Percentiles rank a stretch among this genome's conserved stretches.
Evolutionary conservation across 2,113 vertebrate species (phyloP).

Genomic region (Zapornia atra): DNA sequence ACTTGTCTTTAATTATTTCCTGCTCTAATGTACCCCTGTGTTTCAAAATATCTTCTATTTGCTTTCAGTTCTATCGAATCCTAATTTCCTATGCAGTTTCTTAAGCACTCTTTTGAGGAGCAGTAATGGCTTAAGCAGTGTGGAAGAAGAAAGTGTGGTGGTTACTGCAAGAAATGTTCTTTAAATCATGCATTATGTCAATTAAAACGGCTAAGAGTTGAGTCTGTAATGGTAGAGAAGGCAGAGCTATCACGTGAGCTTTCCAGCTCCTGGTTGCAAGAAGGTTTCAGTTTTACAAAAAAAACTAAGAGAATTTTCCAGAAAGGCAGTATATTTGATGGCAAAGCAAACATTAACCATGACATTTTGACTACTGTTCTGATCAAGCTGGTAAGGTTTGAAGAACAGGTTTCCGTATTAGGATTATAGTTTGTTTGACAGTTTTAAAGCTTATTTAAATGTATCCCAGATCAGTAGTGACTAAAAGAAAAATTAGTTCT

Average conservation of each 20-base stretch:
- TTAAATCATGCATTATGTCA: neutral
- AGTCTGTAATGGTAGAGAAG: neutral
- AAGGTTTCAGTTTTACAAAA: neutral
- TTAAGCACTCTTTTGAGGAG: neutral
- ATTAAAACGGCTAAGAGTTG: neutral
- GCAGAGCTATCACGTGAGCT: neutral
- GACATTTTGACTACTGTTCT: neutral
- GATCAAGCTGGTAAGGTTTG: neutral
- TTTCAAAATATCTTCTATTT: neutral
- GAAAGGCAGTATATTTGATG: neutral
- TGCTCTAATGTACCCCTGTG: neutral
- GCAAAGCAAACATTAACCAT: neutral
- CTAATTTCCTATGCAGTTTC: neutral
- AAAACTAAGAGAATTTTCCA: neutral
- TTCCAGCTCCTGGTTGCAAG: neutral
- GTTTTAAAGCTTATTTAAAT: slow-evolving; percentile 16
- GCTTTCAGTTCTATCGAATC: neutral
- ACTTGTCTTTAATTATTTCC: slow-evolving; percentile 1
- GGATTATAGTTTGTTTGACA: neutral
- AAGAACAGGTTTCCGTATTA: neutral
- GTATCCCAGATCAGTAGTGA: neutral
- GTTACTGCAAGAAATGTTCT: neutral
- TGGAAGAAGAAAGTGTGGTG: neutral
- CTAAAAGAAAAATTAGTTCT: neutral
- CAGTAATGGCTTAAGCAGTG: neutral